Evolutionary conservation across 2,797 vertebrate species (phyloP), one percentile per base, ranked within the genome.

Genomic region (Coccyzus lansbergi): DNA sequence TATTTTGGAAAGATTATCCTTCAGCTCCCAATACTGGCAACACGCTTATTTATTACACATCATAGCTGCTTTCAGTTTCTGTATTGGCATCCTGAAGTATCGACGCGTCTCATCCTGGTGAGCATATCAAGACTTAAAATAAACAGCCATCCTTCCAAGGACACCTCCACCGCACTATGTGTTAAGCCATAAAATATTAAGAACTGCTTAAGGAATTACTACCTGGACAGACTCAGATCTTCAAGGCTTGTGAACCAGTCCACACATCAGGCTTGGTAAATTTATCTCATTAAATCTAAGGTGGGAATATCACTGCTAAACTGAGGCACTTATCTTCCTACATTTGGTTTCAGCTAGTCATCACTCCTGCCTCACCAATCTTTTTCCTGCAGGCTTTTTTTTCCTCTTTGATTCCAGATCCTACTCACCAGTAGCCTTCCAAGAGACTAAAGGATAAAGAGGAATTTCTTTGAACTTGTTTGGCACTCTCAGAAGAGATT

Each of bases 391-490:
- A 89, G 68, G 44, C 49, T 76, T 82, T 18, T 52, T 79, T 76
- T 55, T 16, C 33, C 36, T 31, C 36, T 71, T 74, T 34, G n/a
- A 42, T 71, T 91, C 36, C 74, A 88, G 77, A 75, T 64, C 58
- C 60, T 58, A 36, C 59, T 80, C 28, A 8, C 46, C 80, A 33
- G 53, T 56, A 93, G 71, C 36, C 53, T 91, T 86, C 75, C 51
- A 60, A 29, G 48, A 90, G 24, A 56, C 22, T 46, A 51, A 70
- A 44, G 69, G 71, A 88, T 64, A 40, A 89, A 40, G 24, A 71
- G 29, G 49, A 83, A 49, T 62, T 48, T 64, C 58, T 88, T 60
- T 62, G 65, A 93, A 88, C 69, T 55, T 62, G 20, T 86, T 88
- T 95, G 26, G 40, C 59, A 48, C 53, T 56, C 70, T 67, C 55